A percentile compares a stretch with the other conserved stretches of the same genome.
Conservation (phyloP, 2,113 vertebrate genomes). For the Pogona vitticeps region DNA sequence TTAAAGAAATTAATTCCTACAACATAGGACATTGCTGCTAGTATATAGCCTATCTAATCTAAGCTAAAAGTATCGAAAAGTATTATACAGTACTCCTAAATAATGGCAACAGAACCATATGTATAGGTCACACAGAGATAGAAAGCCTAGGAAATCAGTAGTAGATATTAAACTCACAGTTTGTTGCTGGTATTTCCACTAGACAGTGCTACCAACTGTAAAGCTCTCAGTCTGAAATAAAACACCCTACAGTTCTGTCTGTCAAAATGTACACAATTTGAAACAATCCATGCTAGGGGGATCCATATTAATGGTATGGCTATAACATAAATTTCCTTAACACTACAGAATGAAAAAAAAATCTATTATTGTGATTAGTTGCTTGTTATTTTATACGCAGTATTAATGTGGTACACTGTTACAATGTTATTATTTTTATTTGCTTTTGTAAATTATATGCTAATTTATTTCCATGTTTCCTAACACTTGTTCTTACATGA, state of each 20-base stretch:
- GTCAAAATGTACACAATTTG: conserved; percentile 64
- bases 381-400: conserved; percentile 97
- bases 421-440: conserved; percentile 83
- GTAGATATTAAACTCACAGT: conserved; percentile 50
- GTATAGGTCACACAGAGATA: conserved; percentile 45
- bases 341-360: conserved; percentile 81
- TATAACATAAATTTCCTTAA: conserved; percentile 91
- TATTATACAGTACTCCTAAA: conserved; percentile 63
- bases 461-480: conserved; percentile 98
- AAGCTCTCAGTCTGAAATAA: conserved; percentile 58
- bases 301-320: conserved; percentile 83
- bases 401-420: conserved; percentile 99
- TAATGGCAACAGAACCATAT: conserved; percentile 54
- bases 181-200: conserved; percentile 50
- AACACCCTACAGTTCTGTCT: conserved; percentile 56
- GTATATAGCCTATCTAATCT: conserved; percentile 79
- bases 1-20: conserved; percentile 45
- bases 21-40: conserved; percentile 75
- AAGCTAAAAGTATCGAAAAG: conserved; percentile 57
- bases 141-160: conserved; percentile 49
- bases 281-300: conserved; percentile 70
- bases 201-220: conserved; percentile 68
- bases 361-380: conserved; percentile 93
- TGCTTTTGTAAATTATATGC: conserved; percentile 99
- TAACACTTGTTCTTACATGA: conserved; percentile 86